Base-by-base conservation (phyloP, 1,140 invertebrate genomes). In the Macrotrachela quadricornifera region DNA sequence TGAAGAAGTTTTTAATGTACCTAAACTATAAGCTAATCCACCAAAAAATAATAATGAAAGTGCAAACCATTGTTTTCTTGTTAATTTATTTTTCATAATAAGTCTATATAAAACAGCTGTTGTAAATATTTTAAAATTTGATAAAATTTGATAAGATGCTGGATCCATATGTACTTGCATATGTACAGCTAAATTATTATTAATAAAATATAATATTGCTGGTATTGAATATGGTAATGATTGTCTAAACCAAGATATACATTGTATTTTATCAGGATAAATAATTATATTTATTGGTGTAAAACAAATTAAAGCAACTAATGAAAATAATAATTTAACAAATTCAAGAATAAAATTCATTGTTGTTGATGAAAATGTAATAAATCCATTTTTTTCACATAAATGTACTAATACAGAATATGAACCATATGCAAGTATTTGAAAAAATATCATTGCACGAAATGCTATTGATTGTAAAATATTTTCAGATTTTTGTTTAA, bases 101-200 rank as follows among this genome's bases (percentile, higher is more conserved):
- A 67, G 14, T 58, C 60, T 61, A 50, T 67, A 70, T 10, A 68
- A 52, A 11, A 68, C 38, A 38, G 65, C 66, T 46, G 67, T 69
- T 12, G 60, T 59, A 1, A 63, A 59, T 48, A 69, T 68, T 57
- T 69, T 69, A 40, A 69, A 47, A 57, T 69, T 69, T 18, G 61
- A 59, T 43, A 68, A 55, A 3, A 69, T 58, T 65, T 68, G 66
- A 48, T 67, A 70, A 14, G 67, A 65, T n/a, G 67, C 63, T 15
- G 67, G 64, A 50, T 70, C 67, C 67, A 70, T 70, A 21, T 68
- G 58, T 9, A 60, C 46, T 47, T 70, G 66, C 60, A 69, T 66
- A 47, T 66, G 59, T 15, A 70, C 59, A n/a, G 62, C 60, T 6
- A 69, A 51, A 48, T 67, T 67, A 49, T 63, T 63, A 51, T 67